Base-by-base conservation (phyloP, 2,797 vertebrate species). In the Echeneis naucrates region DNA sequence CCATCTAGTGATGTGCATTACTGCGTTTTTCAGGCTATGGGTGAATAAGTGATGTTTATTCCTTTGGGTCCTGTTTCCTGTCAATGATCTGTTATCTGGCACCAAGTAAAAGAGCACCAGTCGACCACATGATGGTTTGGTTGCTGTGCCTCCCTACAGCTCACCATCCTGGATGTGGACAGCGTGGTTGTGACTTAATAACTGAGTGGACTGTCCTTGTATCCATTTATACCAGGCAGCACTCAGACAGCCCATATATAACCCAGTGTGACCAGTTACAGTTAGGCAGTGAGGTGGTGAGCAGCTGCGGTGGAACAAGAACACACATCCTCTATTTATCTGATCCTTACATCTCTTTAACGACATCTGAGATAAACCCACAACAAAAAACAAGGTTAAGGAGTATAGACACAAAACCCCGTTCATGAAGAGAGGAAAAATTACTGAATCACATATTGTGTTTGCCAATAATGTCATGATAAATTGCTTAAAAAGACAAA, bases 181-280 rank as follows among this genome's bases (percentile, higher is more conserved):
- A 38, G 37, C 86, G 91, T 84, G 91, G 91, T 87, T 83, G 72
- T 71, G 85, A 90, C 81, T 89, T 91, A 91, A 93, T 92, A 87
- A 91, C 83, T 81, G 81, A 81, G 85, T 91, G 80, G 86, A 91
- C 87, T 68, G 78, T 82, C 47, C 56, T 82, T 59, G 79, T 67
- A 84, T 90, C 86, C 89, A 87, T 91, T 91, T 92, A 88, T 87
- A 88, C 63, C 80, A 80, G 33, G 37, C 68, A 21, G 52, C 72
- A 68, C 77, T 77, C 81, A 78, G 71, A 79, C 76, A 75, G 48
- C 69, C 83, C 80, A 64, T 37, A 73, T 88, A 87, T 82, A 85
- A 82, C 66, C 72, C 42, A 66, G 78, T 48, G 74, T 62, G 81
- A 76, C 78, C 61, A 68, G 73, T 71, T 64, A 74, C 13, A 52